Base-by-base conservation (phyloP, 1,140 invertebrate genomes). In the Plutomurus gul region DNA sequence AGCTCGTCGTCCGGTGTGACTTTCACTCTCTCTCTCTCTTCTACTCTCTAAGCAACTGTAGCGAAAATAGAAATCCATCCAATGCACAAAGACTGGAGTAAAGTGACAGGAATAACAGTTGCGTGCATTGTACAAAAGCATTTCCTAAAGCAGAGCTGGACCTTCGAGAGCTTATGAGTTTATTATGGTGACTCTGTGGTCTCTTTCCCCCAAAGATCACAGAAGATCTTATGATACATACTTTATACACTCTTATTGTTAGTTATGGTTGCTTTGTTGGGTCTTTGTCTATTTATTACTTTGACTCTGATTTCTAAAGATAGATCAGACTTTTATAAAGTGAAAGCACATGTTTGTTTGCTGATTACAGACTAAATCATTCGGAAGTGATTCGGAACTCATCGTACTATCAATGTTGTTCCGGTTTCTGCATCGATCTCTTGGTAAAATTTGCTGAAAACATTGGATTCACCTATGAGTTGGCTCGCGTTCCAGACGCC, bases 351-450 rank as follows among this genome's bases (percentile, higher is more conserved):
- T 65, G 56, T 65, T 65, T 65, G 56, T 60, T 60, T 60, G 27
- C 36, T 75, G 30, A 72, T 65, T 37, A 37, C 30, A 95, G 94
- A 81, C 89, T 94, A 82, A 93, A 95, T 86, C 89, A 92, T 46
- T 89, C 91, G 16, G 89, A 90, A 78, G 93, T 93, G 33, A 92
- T 94, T 85, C 90, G 91, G 77, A 95, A 96, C 86, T 93, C 92
- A 79, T 94, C 92, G 73, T 91, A 93, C 82, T 95, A 92, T 86
- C 94, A 95, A 84, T 99, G 98, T 88, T 99, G 97, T 86, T 96
- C 96, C 76, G 98, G 98, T 16, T 97, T 99, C 86, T 98, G 96
- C 87, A 97, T 99, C 79, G 97, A 99, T 88, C 88, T 99, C 22
- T 89, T 99, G 56, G 92, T 94, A 85, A 95, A 94, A 86, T 92